A percentile compares a stretch with the other conserved stretches of the same genome.
These are phyloP conservation scores for Lipophrys pholis DNA, from an alignment of 2,113 vertebrate species.

Conservation along the genomic window DNA sequence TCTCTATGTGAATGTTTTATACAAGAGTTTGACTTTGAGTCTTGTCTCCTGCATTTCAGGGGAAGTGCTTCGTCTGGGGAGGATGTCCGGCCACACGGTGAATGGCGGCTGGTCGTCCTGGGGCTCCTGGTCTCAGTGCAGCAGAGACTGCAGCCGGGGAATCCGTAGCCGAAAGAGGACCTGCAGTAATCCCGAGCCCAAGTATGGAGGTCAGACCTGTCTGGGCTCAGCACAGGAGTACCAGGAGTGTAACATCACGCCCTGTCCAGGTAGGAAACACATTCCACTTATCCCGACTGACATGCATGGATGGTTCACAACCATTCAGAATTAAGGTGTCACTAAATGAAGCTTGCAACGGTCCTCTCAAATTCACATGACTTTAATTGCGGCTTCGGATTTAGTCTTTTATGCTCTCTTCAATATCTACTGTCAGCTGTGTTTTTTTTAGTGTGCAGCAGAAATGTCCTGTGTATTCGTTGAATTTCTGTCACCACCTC, in stretches of 20 bases:
- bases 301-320: not conserved
- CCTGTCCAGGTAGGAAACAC: slow-evolving; percentile 90
- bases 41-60: slow-evolving; percentile 68
- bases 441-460: too few relatives aligned
- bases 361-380: too few relatives aligned
- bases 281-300: too few relatives aligned
- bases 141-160: slow-evolving; percentile 93
- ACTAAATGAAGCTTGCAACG: too few relatives aligned
- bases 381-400: too few relatives aligned
- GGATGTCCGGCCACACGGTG: slow-evolving; percentile 88
- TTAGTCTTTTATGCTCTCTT: too few relatives aligned
- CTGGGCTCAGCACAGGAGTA: slow-evolving; percentile 91
- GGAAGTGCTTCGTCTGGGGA: slow-evolving; percentile 90
- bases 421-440: too few relatives aligned
- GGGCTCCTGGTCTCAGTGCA: slow-evolving; percentile 95
- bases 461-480: too few relatives aligned
- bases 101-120: slow-evolving; percentile 95
- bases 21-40: not conserved
- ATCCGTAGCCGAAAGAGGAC: slow-evolving; percentile 92
- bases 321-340: too few relatives aligned
- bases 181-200: slow-evolving; percentile 94
- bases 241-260: slow-evolving; percentile 96
- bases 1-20: not conserved
- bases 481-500: too few relatives aligned
- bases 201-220: slow-evolving; percentile 91